A percentile compares a stretch with the other conserved stretches of the same genome.
Evolutionary conservation across 2,888 invertebrate genomes (phyloP).

Genomic region (Tenthredo distinguenda): DNA sequence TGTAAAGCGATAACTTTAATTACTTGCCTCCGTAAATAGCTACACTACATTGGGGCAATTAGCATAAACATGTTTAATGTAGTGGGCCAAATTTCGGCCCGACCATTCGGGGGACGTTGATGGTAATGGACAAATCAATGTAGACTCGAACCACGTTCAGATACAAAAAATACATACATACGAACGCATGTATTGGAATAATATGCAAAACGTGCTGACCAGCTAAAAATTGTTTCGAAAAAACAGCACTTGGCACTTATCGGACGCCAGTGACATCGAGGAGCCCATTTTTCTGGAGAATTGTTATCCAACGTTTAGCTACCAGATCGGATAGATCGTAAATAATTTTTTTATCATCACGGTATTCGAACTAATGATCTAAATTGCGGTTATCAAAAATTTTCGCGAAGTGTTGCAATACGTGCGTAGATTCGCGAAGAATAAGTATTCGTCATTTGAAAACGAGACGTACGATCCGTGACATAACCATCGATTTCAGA

Average conservation of each 20-base stretch:
- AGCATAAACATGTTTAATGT: background rate
- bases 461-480: background rate
- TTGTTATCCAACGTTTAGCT: background rate
- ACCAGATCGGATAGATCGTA: background rate
- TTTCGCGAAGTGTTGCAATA: background rate
- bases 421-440: too few species aligned
- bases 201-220: slow-evolving; percentile 10
- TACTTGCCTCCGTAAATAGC: background rate
- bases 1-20: background rate
- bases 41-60: background rate
- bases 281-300: background rate
- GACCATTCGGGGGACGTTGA: background rate
- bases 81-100: slow-evolving; percentile 12
- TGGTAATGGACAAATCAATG: slow-evolving; percentile 15
- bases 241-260: background rate
- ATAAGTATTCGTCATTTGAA: background rate
- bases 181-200: background rate
- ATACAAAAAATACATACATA: background rate
- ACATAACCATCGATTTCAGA: background rate
- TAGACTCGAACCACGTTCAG: background rate
- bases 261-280: background rate
- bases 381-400: background rate
- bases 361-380: background rate
- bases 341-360: background rate
- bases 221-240: background rate